A percentile compares a stretch with the other conserved stretches of the same genome.
Conservation (phyloP, 2,797 vertebrate species). For the Valencia hispanica region DNA sequence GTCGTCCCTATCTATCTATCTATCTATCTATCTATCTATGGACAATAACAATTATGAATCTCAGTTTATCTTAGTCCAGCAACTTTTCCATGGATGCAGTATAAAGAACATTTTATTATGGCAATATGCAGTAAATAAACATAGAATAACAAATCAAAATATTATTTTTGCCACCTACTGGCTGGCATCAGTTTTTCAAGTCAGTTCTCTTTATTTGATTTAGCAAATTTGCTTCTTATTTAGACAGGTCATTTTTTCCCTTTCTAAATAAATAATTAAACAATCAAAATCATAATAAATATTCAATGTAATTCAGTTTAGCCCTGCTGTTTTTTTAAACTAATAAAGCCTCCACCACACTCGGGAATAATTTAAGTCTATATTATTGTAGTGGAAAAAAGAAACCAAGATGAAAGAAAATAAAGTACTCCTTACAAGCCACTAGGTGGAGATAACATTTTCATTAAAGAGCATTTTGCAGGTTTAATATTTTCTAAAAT, state of each 20-base stretch:
- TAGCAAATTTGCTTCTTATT: neutral
- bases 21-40: neutral
- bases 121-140: neutral
- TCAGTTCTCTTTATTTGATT: too few relatives aligned
- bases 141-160: neutral
- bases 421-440: neutral
- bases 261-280: neutral
- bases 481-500: too few relatives aligned
- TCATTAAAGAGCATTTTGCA: too few relatives aligned
- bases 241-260: neutral
- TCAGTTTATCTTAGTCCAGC: neutral
- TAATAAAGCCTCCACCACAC: neutral
- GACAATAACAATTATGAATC: neutral
- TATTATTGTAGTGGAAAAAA: neutral
- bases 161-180: conserved; percentile 1
- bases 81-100: neutral
- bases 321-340: neutral
- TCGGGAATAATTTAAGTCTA: neutral
- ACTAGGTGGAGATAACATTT: neutral
- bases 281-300: neutral
- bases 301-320: neutral
- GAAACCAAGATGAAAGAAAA: neutral
- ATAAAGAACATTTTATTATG: neutral
- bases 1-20: too few relatives aligned
- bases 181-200: neutral